These are phyloP conservation scores for Allacma fusca DNA, from an alignment of 2,888 invertebrate genomes.

Conservation along the genomic window DNA sequence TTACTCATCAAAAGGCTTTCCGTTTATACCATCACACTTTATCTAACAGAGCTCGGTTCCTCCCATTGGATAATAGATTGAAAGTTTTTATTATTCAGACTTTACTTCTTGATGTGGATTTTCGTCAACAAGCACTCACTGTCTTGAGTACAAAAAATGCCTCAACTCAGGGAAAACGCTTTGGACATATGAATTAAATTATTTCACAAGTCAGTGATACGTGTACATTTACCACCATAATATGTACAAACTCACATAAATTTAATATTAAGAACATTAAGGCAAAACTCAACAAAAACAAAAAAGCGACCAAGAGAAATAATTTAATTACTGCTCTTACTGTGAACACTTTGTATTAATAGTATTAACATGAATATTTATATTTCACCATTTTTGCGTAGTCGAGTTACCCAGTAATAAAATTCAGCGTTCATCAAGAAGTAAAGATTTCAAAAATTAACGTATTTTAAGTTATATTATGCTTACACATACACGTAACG, in stretches of 20 bases:
- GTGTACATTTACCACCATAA: neutral
- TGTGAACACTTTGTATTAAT: conserved; percentile 11
- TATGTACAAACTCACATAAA: neutral
- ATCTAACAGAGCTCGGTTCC: neutral
- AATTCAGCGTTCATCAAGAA: conserved; percentile 19
- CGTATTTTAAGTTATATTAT: conserved; percentile 25
- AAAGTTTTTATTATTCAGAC: conserved; percentile 3
- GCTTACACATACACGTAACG: conserved; percentile 18
- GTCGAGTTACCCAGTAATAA: neutral
- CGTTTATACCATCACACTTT: neutral
- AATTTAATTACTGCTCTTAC: neutral
- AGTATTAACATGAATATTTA: conserved; percentile 13
- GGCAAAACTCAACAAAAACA: conserved; percentile 9
- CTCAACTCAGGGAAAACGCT: neutral
- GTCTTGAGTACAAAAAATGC: neutral
- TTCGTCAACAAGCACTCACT: neutral
- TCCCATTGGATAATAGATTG: conserved; percentile 11
- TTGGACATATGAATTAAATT: neutral
- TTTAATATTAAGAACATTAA: neutral
- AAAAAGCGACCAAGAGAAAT: conserved; percentile 7
- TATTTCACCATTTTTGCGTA: neutral
- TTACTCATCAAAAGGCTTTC: neutral
- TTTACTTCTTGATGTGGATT: conserved; percentile 6
- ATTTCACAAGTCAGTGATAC: conserved; percentile 3
- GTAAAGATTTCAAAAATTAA: conserved; percentile 22